phyloP scores from a whole-genome alignment of 2,113 vertebrate genomes.

The Mixornis gularis region DNA sequence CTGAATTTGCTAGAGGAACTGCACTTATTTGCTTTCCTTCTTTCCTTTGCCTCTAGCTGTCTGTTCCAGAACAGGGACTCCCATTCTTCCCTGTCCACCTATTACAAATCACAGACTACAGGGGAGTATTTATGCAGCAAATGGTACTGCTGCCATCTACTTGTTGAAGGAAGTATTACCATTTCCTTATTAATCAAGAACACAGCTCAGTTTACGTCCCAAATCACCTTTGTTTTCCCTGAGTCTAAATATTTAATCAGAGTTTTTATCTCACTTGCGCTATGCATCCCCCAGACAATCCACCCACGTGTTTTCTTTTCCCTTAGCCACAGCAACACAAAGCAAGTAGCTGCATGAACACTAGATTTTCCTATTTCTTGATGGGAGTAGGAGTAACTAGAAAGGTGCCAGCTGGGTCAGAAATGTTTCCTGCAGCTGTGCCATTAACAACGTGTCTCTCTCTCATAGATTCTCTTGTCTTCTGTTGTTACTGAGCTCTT shows the following conservation, averaged over 20 bases:
- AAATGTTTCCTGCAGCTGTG: neutral
- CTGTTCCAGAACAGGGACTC: neutral
- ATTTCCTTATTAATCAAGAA: neutral
- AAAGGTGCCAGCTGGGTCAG: neutral
- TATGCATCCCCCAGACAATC: neutral
- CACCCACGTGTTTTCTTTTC: neutral
- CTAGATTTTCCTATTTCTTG: neutral
- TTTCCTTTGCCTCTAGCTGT: conserved; percentile 10
- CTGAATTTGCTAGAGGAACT: neutral
- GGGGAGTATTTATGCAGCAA: neutral
- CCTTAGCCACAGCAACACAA: neutral
- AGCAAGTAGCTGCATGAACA: neutral
- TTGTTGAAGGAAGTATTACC: neutral
- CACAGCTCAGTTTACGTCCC: neutral
- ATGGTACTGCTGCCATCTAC: conserved; percentile 42
- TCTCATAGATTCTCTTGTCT: neutral
- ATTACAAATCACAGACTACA: neutral
- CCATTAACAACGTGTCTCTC: neutral
- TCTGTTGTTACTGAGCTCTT: neutral
- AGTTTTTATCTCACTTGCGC: neutral
- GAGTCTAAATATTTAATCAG: conserved; percentile 23
- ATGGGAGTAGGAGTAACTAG: neutral
- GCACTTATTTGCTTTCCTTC: neutral
- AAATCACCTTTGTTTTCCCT: neutral
- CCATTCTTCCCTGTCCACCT: neutral